These are phyloP conservation scores for Poicephalus gulielmi DNA, from an alignment of 2,113 vertebrate species.

Conservation along the genomic window DNA sequence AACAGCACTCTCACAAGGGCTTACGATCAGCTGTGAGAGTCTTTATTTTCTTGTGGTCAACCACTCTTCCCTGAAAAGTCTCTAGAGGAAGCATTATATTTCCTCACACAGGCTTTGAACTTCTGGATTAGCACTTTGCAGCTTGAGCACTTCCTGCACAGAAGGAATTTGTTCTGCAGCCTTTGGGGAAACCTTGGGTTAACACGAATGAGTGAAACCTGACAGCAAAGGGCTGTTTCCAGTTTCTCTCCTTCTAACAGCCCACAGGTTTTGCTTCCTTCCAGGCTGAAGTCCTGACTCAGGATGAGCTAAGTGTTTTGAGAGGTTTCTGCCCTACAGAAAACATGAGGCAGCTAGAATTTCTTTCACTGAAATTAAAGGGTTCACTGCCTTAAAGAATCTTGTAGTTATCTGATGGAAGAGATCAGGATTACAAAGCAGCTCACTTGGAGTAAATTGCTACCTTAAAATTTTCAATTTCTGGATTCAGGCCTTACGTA, in stretches of 20 bases:
- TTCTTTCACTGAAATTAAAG: background rate
- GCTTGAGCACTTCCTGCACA: background rate
- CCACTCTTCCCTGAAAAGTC: slow-evolving; percentile 11
- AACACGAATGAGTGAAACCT: background rate
- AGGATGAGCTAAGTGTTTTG: background rate
- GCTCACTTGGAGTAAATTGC: background rate
- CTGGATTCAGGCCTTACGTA: background rate
- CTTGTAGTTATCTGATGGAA: background rate
- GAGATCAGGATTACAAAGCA: background rate
- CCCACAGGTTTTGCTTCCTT: background rate
- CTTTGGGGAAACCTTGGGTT: background rate
- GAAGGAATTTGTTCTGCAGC: background rate
- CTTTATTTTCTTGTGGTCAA: slow-evolving; percentile 54
- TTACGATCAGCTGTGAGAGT: background rate
- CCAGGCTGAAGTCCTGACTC: background rate
- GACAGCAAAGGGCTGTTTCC: background rate
- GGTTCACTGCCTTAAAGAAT: background rate
- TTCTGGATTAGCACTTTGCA: background rate
- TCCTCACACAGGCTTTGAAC: slow-evolving; percentile 31
- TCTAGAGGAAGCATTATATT: slow-evolving; percentile 45
- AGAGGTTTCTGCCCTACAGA: background rate
- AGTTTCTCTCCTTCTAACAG: background rate
- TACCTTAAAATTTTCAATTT: background rate
- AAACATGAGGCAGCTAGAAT: background rate
- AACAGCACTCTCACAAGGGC: background rate